phyloP scores from a whole-genome alignment of 2,113 vertebrate genomes.

The Oncorhynchus keta region DNA sequence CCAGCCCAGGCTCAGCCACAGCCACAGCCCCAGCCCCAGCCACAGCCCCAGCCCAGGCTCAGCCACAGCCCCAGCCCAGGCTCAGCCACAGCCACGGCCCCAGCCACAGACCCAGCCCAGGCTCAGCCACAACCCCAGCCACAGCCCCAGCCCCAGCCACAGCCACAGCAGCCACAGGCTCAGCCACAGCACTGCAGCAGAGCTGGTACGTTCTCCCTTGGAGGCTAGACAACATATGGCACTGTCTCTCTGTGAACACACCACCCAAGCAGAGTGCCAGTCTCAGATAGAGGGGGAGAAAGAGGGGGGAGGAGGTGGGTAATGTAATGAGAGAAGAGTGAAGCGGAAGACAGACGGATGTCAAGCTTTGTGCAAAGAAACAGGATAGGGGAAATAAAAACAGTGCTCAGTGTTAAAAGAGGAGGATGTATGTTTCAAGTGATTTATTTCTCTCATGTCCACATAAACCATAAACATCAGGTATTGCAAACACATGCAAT shows the following conservation, averaged over 20 bases:
- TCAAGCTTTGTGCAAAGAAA: neutral
- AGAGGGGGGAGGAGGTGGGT: neutral
- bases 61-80: no score
- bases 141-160: neutral
- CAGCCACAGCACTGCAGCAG: conserved; percentile 31
- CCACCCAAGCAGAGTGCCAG: conserved; percentile 67
- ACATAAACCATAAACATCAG: conserved; percentile 28
- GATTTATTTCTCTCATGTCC: conserved; percentile 14
- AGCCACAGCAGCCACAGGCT: neutral
- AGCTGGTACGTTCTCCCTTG: conserved; percentile 49
- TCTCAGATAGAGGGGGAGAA: conserved; percentile 21
- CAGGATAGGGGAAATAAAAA: conserved; percentile 1
- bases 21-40: no score
- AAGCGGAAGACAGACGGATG: conserved; percentile 21
- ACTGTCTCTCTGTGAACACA: conserved; percentile 71
- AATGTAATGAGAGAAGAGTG: conserved; percentile 7
- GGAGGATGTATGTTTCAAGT: conserved; percentile 20
- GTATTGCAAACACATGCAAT: conserved; percentile 21
- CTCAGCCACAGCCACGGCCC: no score
- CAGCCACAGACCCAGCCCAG: neutral
- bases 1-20: no score
- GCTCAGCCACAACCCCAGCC: neutral
- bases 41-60: no score
- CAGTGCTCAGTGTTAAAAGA: conserved; percentile 8
- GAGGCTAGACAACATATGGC: conserved; percentile 80